phyloP scores from a whole-genome alignment of 2,113 vertebrate genomes.

The Narcine bancroftii region DNA sequence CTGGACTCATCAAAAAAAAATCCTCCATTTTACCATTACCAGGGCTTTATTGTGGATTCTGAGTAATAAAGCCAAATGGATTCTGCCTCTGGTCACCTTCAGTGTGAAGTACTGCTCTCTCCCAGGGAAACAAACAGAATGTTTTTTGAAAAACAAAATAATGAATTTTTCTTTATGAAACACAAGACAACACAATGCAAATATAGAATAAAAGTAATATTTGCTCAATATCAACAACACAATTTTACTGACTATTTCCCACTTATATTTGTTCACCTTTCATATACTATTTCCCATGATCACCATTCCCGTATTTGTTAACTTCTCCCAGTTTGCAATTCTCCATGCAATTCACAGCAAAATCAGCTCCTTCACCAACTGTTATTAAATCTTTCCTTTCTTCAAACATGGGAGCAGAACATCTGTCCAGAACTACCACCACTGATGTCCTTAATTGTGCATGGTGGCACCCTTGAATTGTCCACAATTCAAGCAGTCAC shows the following conservation, averaged over 20 bases:
- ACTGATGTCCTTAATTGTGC: not conserved
- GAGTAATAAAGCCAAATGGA: not conserved
- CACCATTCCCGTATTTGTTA: not conserved
- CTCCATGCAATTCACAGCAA: not conserved
- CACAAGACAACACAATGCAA: not conserved
- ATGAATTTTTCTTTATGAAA: not conserved
- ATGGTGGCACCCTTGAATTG: not conserved
- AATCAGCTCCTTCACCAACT: not conserved
- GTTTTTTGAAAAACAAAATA: not conserved
- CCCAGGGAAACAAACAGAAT: not conserved
- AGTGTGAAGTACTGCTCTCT: not conserved
- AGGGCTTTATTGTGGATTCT: not conserved
- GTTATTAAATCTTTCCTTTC: not conserved
- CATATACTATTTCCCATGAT: not conserved
- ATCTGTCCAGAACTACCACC: not conserved
- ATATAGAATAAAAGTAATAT: not conserved
- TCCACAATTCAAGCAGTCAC: not conserved
- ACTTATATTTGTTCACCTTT: not conserved
- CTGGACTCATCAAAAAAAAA: not conserved
- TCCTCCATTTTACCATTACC: not conserved
- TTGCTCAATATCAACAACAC: not conserved
- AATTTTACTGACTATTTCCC: not conserved
- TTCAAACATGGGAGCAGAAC: not conserved
- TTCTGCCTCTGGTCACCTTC: not conserved
- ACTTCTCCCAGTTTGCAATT: not conserved